Base-by-base conservation (phyloP, 2,113 vertebrate genomes). In the Boleophthalmus pectinirostris region DNA sequence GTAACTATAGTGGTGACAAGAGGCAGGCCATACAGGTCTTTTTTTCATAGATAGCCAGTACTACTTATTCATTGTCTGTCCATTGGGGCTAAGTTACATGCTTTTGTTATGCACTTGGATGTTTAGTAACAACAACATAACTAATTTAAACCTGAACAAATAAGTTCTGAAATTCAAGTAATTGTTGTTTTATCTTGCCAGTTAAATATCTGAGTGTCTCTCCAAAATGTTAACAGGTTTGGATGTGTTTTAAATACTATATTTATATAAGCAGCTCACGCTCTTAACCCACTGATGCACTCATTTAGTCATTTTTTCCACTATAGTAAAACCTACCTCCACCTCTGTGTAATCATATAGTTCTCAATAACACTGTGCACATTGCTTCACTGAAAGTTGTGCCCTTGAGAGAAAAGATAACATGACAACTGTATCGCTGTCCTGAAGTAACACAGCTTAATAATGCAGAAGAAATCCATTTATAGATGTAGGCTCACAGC, bases 381-480 rank as follows among this genome's bases (percentile, higher is more conserved):
- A 33, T 16, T 60, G 25, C 58, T 33, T 61, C 25, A 29, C 58
- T 61, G 15, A 61, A 33, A 61, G 43, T 9, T 43, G 69, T 23
- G 43, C 6, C 65, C 38, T 66, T 66, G n/a, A 66, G 13, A 47
- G n/a, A 66, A 14, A 21, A 43, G 70, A 71, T n/a, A 51, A 68
- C 76, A 53, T 25, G 69, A 58, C 35, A 23, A 15, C 57, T 21
- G 18, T 25, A 33, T 81, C 72, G 46, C 46, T 67, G 74, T 64
- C 66, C 63, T 66, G 51, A 57, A 29, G 58, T 43, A 68, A 49
- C 61, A 18, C 15, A 21, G 6, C 71, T 82, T 69, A 81, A 82
- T 81, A 82, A 79, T 77, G 75, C 82, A 87, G 73, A 29, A 66
- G 65, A 76, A 78, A 72, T 71, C 68, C 35, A 79, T 83, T 86